Conservation (phyloP, 64 coral and sea anemone genomes). For the Montipora foliosa region DNA sequence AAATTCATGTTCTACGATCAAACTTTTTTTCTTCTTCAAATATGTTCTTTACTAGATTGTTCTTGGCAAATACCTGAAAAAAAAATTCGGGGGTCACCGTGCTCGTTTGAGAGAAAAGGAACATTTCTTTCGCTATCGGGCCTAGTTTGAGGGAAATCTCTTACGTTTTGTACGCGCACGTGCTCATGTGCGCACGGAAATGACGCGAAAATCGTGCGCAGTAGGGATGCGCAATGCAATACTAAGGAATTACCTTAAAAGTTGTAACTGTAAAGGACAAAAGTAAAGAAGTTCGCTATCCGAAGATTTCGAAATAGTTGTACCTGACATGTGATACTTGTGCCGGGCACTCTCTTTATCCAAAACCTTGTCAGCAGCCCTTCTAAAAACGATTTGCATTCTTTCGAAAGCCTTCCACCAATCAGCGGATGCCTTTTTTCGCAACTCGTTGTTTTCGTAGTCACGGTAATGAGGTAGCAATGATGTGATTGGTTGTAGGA, state of each 20-base stretch:
- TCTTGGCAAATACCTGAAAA: no score
- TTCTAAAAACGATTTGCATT: slow-evolving; percentile 82
- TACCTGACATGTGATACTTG: slow-evolving; percentile 96
- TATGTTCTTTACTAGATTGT: no score
- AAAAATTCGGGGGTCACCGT: slow-evolving; percentile 69
- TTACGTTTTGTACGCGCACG: no score
- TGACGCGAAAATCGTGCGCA: no score
- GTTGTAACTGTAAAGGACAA: not conserved
- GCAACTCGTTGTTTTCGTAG: slow-evolving; percentile 72
- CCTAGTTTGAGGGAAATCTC: no score
- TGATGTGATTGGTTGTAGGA: slow-evolving; percentile 92
- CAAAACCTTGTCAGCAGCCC: slow-evolving; percentile 82
- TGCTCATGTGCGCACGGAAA: no score
- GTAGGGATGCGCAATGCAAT: no score
- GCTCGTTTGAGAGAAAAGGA: no score
- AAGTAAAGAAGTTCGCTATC: not conserved
- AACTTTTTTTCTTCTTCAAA: no score
- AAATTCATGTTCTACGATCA: no score
- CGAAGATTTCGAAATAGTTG: not conserved
- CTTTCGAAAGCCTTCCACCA: slow-evolving; percentile 91
- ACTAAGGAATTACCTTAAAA: no score
- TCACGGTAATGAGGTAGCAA: slow-evolving; percentile 84
- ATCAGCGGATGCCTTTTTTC: slow-evolving; percentile 70
- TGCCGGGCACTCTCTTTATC: slow-evolving; percentile 40
- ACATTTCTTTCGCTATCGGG: no score